Conservation (phyloP, 2,797 vertebrate species). For the Sebastes itinus region DNA sequence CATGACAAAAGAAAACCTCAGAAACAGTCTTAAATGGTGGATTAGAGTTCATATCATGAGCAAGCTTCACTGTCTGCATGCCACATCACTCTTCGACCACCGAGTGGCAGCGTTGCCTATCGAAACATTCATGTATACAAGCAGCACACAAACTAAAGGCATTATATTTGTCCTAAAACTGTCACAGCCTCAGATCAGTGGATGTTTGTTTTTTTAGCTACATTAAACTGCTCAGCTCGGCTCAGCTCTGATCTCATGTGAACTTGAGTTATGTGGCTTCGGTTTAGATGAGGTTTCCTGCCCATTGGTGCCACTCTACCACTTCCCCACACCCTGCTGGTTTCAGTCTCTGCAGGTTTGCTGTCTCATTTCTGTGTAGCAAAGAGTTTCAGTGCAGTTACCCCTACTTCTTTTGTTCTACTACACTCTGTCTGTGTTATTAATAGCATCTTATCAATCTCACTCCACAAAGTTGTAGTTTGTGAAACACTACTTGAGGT, state of each 20-base stretch:
- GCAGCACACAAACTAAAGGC: background rate
- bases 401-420: background rate
- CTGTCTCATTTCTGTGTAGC: background rate
- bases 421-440: too few species aligned
- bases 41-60: background rate
- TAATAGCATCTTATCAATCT: background rate
- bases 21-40: background rate
- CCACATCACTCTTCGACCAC: background rate
- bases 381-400: background rate
- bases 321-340: background rate
- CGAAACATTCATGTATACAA: fast-evolving
- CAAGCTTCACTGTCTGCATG: background rate
- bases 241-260: background rate
- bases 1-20: background rate
- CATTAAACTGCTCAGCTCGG: background rate
- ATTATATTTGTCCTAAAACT: background rate
- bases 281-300: constrained; percentile 29
- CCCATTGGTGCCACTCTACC: fast-evolving
- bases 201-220: background rate
- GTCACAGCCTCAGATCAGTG: background rate
- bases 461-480: background rate
- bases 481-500: background rate
- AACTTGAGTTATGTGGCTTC: background rate
- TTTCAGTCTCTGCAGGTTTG: background rate
- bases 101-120: constrained; percentile 3